A percentile compares a stretch with the other conserved stretches of the same genome.
These are phyloP conservation scores for Aphelocoma coerulescens DNA, from an alignment of 2,113 vertebrate genomes.

Conservation along the genomic window DNA sequence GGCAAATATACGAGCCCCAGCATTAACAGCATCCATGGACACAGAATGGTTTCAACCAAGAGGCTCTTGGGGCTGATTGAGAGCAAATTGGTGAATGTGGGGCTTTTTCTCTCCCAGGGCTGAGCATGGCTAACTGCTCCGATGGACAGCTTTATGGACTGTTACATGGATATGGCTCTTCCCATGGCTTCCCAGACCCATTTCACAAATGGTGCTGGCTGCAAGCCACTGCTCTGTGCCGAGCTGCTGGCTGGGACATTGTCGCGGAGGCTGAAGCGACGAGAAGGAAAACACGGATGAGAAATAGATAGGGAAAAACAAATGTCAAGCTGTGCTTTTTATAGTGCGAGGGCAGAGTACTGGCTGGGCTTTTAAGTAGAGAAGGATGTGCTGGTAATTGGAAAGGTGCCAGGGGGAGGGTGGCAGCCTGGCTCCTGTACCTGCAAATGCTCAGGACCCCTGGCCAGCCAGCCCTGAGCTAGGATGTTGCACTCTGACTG, in stretches of 20 bases:
- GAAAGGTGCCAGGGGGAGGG: neutral
- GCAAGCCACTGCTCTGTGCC: neutral
- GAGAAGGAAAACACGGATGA: neutral
- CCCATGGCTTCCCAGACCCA: neutral
- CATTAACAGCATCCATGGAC: rapidly evolving
- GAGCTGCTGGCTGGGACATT: neutral
- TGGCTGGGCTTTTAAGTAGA: neutral
- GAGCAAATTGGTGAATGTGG: neutral
- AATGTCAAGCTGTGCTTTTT: slow-evolving; percentile 5
- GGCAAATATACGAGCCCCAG: neutral
- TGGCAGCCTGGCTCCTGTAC: no score
- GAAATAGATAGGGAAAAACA: neutral
- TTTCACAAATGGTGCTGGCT: slow-evolving; percentile 30
- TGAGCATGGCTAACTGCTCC: neutral
- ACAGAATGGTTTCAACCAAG: neutral
- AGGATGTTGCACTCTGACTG: neutral
- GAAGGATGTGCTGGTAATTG: neutral
- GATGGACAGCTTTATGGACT: slow-evolving; percentile 30
- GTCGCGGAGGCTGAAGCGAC: neutral
- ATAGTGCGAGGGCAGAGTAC: neutral
- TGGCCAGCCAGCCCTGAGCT: neutral
- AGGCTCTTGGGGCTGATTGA: neutral
- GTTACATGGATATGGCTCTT: slow-evolving; percentile 33
- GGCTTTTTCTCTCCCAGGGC: neutral
- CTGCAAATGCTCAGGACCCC: no score